These are phyloP conservation scores for Excalfactoria chinensis DNA, from an alignment of 2,113 vertebrate genomes.

Conservation along the genomic window DNA sequence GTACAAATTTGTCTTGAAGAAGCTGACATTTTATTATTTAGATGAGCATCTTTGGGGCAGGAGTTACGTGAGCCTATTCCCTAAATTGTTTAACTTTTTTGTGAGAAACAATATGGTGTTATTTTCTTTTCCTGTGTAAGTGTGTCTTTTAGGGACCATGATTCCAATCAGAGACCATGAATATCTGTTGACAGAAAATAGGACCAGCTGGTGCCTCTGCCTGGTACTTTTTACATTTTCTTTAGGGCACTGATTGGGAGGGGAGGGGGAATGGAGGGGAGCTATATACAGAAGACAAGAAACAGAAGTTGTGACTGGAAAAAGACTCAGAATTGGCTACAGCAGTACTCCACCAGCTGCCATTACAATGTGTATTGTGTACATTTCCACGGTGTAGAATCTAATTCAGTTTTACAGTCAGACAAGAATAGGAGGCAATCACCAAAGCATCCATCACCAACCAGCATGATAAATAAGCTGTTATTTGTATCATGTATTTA, in stretches of 20 bases:
- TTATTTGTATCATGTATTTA: conserved; percentile 62
- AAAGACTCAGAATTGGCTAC: conserved; percentile 58
- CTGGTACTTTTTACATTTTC: conserved; percentile 51
- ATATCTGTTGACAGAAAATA: conserved; percentile 42
- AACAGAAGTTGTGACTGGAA: conserved; percentile 68
- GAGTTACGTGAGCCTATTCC: neutral
- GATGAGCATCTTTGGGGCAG: neutral
- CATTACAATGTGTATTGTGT: conserved; percentile 69
- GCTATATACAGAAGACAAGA: conserved; percentile 52
- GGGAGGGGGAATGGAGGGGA: neutral
- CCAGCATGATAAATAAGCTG: conserved; percentile 68
- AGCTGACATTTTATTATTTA: neutral
- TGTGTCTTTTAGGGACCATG: conserved; percentile 8
- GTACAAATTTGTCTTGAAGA: neutral
- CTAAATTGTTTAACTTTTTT: neutral
- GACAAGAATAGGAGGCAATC: conserved; percentile 68
- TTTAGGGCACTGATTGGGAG: conserved; percentile 44
- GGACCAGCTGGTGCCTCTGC: conserved; percentile 59
- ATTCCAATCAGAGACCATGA: neutral
- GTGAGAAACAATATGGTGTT: neutral
- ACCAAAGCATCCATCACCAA: conserved; percentile 65
- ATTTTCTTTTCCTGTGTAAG: neutral
- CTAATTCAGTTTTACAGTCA: conserved; percentile 75
- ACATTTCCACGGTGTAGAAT: conserved; percentile 69
- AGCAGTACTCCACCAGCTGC: conserved; percentile 68